phyloP scores from a whole-genome alignment of 2,113 vertebrate genomes.

The Rousettus leschenaultii region DNA sequence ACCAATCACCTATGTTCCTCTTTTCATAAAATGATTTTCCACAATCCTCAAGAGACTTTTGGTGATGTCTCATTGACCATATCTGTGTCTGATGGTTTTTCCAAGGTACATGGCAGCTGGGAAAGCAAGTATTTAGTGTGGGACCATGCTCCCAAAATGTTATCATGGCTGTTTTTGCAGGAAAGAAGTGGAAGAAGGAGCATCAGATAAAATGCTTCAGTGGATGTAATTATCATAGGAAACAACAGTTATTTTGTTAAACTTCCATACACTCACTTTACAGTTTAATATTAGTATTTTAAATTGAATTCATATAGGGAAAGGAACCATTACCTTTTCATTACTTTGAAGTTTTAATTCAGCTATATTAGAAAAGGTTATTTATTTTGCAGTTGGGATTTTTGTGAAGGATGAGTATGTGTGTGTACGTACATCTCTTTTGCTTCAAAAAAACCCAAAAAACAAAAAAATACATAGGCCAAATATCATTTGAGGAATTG shows the following conservation, averaged over 20 bases:
- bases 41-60: neutral
- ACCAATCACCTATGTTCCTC: neutral
- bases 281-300: neutral
- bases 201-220: neutral
- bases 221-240: neutral
- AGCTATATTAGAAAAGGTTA: neutral
- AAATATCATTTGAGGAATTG: neutral
- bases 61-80: neutral
- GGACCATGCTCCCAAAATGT: accelerated
- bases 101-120: neutral
- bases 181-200: neutral
- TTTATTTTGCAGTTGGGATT: neutral
- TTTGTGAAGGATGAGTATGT: neutral
- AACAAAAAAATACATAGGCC: neutral
- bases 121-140: neutral
- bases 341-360: neutral
- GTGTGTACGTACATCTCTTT: neutral
- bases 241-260: neutral
- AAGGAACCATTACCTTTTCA: neutral
- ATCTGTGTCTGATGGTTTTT: neutral
- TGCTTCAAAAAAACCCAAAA: neutral
- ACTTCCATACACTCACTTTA: neutral
- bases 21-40: neutral
- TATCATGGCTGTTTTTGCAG: neutral
- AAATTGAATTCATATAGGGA: neutral